Evolutionary conservation across 2,113 vertebrate species (phyloP), one percentile per base, ranked within the genome.

Genomic region (Cheirogaleus medius): DNA sequence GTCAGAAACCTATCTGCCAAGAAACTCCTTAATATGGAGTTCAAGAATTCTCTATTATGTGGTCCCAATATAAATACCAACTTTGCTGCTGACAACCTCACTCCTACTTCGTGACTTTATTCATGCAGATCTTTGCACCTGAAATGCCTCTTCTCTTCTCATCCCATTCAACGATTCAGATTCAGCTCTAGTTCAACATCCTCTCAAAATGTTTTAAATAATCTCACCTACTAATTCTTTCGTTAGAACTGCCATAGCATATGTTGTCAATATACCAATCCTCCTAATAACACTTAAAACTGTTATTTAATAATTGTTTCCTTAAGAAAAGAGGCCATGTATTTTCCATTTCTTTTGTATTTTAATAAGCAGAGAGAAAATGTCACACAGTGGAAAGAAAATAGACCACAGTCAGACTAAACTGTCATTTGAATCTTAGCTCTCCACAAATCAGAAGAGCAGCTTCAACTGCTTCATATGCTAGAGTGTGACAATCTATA

Each of bases 161-260:
- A 29, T 29, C 23, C 47, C 20, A 66, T 25, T 80, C 52, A 95
- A 37, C 76, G 34, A 90, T 83, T 94, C 78, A 71, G 23, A 37
- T 47, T 80, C n/a, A 81, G 10, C 27, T 90, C 42, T 81, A 49
- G 10, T 21, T 81, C 44, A 96, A 8, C 42, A 7, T 87, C 77
- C 44, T 87, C 77, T 69, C 52, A 94, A 93, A 37, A 90, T 20
- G 32, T 90, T 89, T 32, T 68, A 77, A 96, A 96, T 66, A 64
- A 80, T 85, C 6, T 78, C 44, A 56, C 13, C 42, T 21, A 32
- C 29, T 21, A 81, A 60, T 44, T 89, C 25, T 21, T 85, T 77
- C 60, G n/a, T 84, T 73, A 54, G 80, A 93, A 66, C 39, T 27
- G 9, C 32, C 9, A 66, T 17, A 96, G 37, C n/a, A 60, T 27